phyloP scores from a whole-genome alignment of 1,140 invertebrate species.

The Paralvinella palmiformis region DNA sequence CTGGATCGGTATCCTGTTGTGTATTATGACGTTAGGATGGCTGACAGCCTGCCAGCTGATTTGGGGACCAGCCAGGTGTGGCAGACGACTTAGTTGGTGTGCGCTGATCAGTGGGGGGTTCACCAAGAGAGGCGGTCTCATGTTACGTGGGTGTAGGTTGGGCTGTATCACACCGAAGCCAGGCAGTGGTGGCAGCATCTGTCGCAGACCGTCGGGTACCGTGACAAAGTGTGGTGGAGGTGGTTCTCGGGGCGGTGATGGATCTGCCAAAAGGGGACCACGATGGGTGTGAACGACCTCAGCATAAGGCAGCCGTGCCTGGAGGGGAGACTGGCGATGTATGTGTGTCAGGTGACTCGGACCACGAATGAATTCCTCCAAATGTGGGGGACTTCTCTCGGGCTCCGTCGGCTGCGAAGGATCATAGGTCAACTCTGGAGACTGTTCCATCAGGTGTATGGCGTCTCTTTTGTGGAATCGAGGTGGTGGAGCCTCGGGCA shows the following conservation, averaged over 20 bases:
- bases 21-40: not conserved
- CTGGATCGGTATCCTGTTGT: not conserved
- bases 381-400: too few relatives aligned
- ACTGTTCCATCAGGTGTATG: too few relatives aligned
- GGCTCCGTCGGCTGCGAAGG: too few relatives aligned
- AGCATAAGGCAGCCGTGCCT: too few relatives aligned
- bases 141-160: constrained; percentile 3
- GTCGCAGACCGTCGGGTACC: not conserved
- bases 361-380: too few relatives aligned
- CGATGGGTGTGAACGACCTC: too few relatives aligned
- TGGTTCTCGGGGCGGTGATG: constrained; percentile 23
- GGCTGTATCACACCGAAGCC: not conserved
- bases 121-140: not conserved
- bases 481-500: too few relatives aligned
- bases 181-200: constrained; percentile 23
- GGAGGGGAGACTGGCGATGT: too few relatives aligned
- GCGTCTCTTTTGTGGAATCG: too few relatives aligned
- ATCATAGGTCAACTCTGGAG: too few relatives aligned
- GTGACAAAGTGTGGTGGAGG: constrained; percentile 4
- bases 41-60: not conserved
- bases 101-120: not conserved
- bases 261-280: too few relatives aligned
- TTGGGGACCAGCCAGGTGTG: not conserved
- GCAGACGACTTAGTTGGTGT: not conserved
- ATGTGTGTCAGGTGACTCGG: too few relatives aligned